Evolutionary conservation across 1,140 invertebrate species (phyloP), one percentile per base, ranked within the genome.

Genomic region (Drosophila micromelanica): DNA sequence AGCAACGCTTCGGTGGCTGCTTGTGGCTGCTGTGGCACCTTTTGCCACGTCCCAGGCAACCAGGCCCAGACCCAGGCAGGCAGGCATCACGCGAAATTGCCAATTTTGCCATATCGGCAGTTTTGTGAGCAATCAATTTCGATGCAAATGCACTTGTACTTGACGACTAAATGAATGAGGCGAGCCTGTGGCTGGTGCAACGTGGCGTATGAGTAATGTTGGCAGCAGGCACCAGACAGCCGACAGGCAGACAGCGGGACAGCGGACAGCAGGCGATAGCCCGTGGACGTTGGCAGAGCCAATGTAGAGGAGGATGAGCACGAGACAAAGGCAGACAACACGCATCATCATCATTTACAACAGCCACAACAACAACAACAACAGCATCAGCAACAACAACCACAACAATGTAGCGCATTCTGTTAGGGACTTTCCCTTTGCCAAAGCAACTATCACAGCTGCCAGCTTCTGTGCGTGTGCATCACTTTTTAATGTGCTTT

Each of bases 71-170:
- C 9, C 15, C 59, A 61, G 72, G 8, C 30, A 17, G 7, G 30
- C 5, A 17, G 17, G 17, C 32, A 9, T 49, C 67, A 68, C 57
- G 64, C 48, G 51, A 85, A 84, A 89, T 84, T 89, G 84, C 15
- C 84, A 89, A 89, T 89, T 89, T 90, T 61, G 77, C 69, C 77
- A 76, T 76, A 84, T 89, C 85, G 80, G 73, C 84, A 89, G 82
- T 89, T 89, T 89, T 89, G 79, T 71, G 85, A 84, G 85, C 84
- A 89, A 89, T 89, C 84, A 89, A 89, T 89, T 89, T 89, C 73
- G 84, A 89, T 89, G 84, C 84, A 89, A 89, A 89, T 89, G 84
- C 84, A 89, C 85, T 89, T 80, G 79, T 80, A 89, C 84, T 90
- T 89, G 84, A 89, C 82, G 84, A 79, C 84, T 87, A 80, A 87